Evolutionary conservation across 2,797 vertebrate genomes (phyloP).

Genomic region (Okamejei kenojei): DNA sequence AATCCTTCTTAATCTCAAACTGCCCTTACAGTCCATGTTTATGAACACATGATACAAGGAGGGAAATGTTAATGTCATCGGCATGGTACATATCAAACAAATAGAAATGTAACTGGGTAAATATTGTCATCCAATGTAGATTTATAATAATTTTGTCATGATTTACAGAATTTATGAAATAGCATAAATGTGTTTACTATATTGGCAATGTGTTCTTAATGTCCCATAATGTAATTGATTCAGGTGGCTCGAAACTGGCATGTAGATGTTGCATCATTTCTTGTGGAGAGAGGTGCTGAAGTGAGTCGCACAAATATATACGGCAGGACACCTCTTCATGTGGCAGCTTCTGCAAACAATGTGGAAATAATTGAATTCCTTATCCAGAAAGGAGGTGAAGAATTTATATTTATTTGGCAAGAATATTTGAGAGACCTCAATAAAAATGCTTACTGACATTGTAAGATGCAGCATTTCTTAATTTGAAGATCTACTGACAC

Average conservation of each 20-base stretch:
- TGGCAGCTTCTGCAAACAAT: slow-evolving; percentile 18
- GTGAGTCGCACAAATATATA: neutral
- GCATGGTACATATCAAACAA: too few species aligned
- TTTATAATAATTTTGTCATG: slow-evolving; percentile 7
- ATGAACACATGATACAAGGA: neutral
- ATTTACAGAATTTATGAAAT: neutral
- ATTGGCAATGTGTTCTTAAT: neutral
- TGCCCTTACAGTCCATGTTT: neutral
- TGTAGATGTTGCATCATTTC: neutral
- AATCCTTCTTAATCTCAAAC: too few species aligned
- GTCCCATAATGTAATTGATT: neutral
- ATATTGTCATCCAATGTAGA: neutral
- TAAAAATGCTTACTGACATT: neutral
- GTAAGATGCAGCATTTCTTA: neutral
- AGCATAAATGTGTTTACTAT: neutral
- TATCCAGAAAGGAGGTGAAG: neutral
- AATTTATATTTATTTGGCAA: neutral
- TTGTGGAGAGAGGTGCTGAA: neutral
- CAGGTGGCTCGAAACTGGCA: slow-evolving; percentile 29
- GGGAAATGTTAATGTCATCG: neutral
- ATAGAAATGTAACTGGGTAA: neutral
- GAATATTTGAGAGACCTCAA: neutral
- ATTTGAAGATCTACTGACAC: neutral
- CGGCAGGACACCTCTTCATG: slow-evolving; percentile 22
- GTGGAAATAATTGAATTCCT: slow-evolving; percentile 26